Percentiles rank a stretch among this genome's conserved stretches.
Evolutionary conservation across 1,140 invertebrate species (phyloP).

Genomic region (Sogatella furcifera): DNA sequence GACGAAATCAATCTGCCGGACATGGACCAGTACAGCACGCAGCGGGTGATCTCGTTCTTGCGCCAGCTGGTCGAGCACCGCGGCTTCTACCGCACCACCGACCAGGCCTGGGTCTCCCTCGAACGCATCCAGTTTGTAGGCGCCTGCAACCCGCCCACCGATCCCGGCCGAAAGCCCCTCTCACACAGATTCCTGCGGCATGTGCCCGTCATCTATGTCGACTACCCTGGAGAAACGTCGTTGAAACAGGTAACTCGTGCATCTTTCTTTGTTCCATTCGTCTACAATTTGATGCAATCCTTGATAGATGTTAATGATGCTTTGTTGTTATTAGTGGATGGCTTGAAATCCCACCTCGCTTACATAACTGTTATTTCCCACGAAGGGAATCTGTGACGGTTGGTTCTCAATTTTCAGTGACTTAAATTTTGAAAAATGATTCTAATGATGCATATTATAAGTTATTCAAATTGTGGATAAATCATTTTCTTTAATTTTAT

Average conservation of each 20-base stretch:
- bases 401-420: no score
- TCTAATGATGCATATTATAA: no score
- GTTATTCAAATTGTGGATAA: no score
- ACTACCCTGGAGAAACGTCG: slow-evolving; percentile 97
- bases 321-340: no score
- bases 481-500: no score
- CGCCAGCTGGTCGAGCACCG: slow-evolving; percentile 93
- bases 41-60: slow-evolving; percentile 96
- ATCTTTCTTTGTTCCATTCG: no score
- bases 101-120: slow-evolving; percentile 93
- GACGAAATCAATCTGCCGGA: slow-evolving; percentile 99
- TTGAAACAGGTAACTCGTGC: slow-evolving; percentile 80
- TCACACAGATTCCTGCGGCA: slow-evolving; percentile 88
- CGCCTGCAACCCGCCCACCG: slow-evolving; percentile 98
- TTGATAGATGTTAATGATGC: no score
- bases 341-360: no score
- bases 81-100: slow-evolving; percentile 81
- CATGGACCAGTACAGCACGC: slow-evolving; percentile 97
- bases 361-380: no score
- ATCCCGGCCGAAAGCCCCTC: slow-evolving; percentile 95
- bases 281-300: no score
- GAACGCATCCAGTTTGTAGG: slow-evolving; percentile 99
- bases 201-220: slow-evolving; percentile 98
- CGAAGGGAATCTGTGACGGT: no score
- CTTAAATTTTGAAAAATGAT: no score